Evolutionary conservation across 1,140 invertebrate genomes (phyloP), one percentile per base, ranked within the genome.

Genomic region (Drosophila serrata): DNA sequence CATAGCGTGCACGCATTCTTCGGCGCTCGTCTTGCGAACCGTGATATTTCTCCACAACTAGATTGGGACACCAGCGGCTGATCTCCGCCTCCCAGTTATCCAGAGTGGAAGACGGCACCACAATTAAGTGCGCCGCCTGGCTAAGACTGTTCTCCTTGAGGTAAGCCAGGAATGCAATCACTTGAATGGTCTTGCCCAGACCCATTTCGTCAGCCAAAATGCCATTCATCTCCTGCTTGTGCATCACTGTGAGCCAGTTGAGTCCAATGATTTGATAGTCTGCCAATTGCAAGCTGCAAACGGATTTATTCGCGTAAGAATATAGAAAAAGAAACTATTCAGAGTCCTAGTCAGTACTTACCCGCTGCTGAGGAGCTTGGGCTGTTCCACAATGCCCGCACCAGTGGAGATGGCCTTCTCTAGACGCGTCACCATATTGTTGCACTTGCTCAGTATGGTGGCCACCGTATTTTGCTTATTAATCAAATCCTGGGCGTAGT

Each of bases 181-280:
- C 95, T 93, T 99, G 98, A 59, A 99, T 95, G 0, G 98, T 99
- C 93, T 99, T 99, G 1, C 98, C 98, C 12, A 94, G 93, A 37
- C 98, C 98, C 97, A 97, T 97, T 93, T 97, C 97, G 91, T 97
- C 96, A 0, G 98, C 98, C 57, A 99, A 93, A 79, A 99, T 99
- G n/a, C 97, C 97, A 93, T 98, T 99, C 3, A 99, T 95, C 33
- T 97, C 95, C 78, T 98, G 97, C 29, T 96, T 94, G 88, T 99
- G 96, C 94, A 99, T 95, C 4, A 99, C 95, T 0, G 96, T 95
- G 0, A 99, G 93, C 98, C 98, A 99, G 92, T 99, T 99, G 1
- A 99, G 93, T 8, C 98, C 98, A 24, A 99, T 95, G 93, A 99
- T 94, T 94, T 99, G 98, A 93, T 99, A 99, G 17, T 95, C 95